Base-by-base conservation (phyloP, 2,888 invertebrate genomes). In the Caenorhabditis wallacei region DNA sequence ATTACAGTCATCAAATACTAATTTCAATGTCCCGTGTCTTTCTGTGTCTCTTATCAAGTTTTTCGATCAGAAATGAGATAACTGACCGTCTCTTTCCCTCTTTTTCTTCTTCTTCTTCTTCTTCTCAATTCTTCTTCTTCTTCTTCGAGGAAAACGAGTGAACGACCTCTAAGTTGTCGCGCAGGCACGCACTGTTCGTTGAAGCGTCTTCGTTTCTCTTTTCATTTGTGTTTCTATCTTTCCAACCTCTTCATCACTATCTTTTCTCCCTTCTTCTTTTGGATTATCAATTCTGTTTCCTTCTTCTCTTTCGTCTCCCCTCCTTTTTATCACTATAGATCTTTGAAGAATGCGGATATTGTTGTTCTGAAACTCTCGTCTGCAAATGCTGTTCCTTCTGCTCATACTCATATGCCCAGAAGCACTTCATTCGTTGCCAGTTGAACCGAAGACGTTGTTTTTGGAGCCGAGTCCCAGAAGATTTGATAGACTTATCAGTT, bases 161-260 rank as follows among this genome's bases (percentile, higher is more conserved):
- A 37, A 56, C 66, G 75, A 75, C 75, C 75, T 75, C 75, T 37
- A 75, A 75, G 24, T 37, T 57, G 43, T 16, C 56, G n/a, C n/a
- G 46, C 26, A 30, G 30, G 30, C 20, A 20, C 56, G 66, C 57
- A 37, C 68, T 68, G 75, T 75, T 66, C 68, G 57, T 56, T 43
- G 57, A 64, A 54, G 30, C 57, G 53, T 53, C 51, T 35, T 48
- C 46, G 40, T 48, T 30, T n/a, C 46, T 24, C 30, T 22, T 61
- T 24, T n/a, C n/a, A n/a, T n/a, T n/a, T n/a, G n/a, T 26, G n/a
- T 53, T 61, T 69, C 53, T 76, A 63, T 74, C 72, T 63, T 40
- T 74, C 37, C 20, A 24, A 40, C 35, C 46, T 59, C 70, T 46
- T 35, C 26, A 26, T 22, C 53, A 54, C 53, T 54, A 54, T 54